Evolutionary conservation across 2,113 vertebrate genomes (phyloP), one percentile per base, ranked within the genome.

Genomic region (Xenopus borealis): DNA sequence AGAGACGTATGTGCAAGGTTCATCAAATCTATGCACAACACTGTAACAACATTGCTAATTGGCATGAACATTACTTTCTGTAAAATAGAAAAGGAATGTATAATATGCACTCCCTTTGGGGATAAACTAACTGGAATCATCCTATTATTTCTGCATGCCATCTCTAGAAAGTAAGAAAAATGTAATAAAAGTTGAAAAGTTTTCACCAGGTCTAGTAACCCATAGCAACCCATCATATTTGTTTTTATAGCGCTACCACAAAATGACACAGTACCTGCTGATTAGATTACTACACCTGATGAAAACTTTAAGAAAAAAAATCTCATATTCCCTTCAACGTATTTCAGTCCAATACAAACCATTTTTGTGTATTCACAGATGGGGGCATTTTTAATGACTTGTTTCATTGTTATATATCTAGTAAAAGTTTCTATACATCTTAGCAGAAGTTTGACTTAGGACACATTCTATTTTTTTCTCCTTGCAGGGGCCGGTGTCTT

Each of bases 401-500:
- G 23, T 27, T 40, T 40, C 8, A 40, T 40, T 6, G 1, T 40
- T 40, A 40, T 6, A 40, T 9, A 40, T 40, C 33, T 40, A 40
- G 33, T 40, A 40, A 7, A 40, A 9, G 23, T 27, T 40, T 40
- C 2, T 40, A 40, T 40, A 40, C 33, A 40, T 40, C 6, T 40
- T 40, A 40, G 33, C 2, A 2, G 33, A 40, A 40, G 33, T 40
- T 9, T 40, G 33, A 40, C 5, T 40, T 40, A 40, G 5, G 33
- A 40, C 33, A 40, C 33, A 40, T 40, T 40, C 4, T 55, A 16
- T 5, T n/a, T n/a, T 2, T 55, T 16, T 66, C 11, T 73, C 80
- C 66, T 80, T 80, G 10, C 89, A 99, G 97, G 96, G 96, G 95
- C 97, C 0, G 97, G 96, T 0, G 96, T 98, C 65, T 99, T 96